Evolutionary conservation across 2,888 invertebrate genomes (phyloP).

Genomic region (Acleris holmiana): DNA sequence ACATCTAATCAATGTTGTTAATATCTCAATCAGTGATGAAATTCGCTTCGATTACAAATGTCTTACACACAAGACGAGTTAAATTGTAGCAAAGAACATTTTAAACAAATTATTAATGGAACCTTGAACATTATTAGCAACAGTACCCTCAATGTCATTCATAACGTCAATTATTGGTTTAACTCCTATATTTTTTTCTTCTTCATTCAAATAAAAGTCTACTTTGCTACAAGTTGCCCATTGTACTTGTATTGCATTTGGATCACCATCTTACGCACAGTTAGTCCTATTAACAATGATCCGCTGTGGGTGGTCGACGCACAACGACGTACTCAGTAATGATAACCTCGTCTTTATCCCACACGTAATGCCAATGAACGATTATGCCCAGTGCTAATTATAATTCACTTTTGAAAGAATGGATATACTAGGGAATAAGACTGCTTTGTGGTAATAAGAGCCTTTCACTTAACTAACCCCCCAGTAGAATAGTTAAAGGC

Average conservation of each 20-base stretch:
- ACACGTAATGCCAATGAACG: slow-evolving; percentile 32
- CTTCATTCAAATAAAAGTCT: background rate
- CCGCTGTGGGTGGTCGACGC: slow-evolving; percentile 28
- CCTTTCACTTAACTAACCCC: slow-evolving; percentile 3
- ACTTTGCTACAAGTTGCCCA: background rate
- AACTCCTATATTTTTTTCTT: background rate
- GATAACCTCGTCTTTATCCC: slow-evolving; percentile 34
- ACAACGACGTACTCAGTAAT: slow-evolving; percentile 30
- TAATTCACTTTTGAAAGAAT: slow-evolving; percentile 7
- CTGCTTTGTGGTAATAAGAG: slow-evolving; percentile 15
- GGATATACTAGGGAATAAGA: slow-evolving; percentile 10
- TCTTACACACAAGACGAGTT: background rate
- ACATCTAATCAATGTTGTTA: slow-evolving; percentile 26
- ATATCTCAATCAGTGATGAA: background rate
- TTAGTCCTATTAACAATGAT: slow-evolving; percentile 8
- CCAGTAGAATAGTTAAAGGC: background rate
- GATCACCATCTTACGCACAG: slow-evolving; percentile 4
- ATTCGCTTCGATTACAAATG: background rate
- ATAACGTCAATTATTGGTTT: background rate
- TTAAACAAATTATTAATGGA: no score
- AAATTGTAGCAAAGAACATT: background rate
- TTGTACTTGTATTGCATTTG: slow-evolving; percentile 3
- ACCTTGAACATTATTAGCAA: no score
- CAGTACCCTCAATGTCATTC: background rate
- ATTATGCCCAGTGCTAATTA: slow-evolving; percentile 32